Base-by-base conservation (phyloP, 1,140 invertebrate species). In the Uloborus diversus region DNA sequence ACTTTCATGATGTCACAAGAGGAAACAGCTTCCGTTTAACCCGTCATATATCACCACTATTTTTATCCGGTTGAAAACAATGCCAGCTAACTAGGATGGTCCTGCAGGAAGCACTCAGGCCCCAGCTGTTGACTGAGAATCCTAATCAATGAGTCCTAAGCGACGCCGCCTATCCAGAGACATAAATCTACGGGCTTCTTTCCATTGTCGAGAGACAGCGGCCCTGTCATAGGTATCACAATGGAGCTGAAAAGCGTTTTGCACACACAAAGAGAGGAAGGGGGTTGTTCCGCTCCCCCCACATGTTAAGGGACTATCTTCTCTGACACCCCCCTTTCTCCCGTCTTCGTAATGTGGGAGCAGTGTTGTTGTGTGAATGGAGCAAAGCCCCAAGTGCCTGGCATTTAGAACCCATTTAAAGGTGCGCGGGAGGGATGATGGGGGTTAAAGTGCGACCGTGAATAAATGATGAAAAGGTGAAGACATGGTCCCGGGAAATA, bases 381-480 rank as follows among this genome's bases (percentile, higher is more conserved):
- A 32, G 28, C 11, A 30, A 59, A 59, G 9, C 3, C 9, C 25
- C 28, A 13, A 30, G 56, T 59, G 53, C 23, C 32, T 33, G 25
- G 32, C 53, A 23, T 69, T 69, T 69, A 73, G 70, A 73, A 73
- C 62, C 70, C 70, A 49, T 73, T 73, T 62, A 73, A 62, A 51
- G 35, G 53, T 20, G 32, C 9, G 59, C 33, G 59, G 30, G 11
- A 20, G 32, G 20, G 14, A 14, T 7, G 28, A 37, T 35, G 57
- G 37, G 1, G 69, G n/a, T 32, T 56, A 69, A 69, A 71, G 56
- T 37, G 57, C 28, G 62, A 56, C 30, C 53, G 32, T 73, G 56
- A 73, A 73, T 73, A 73, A 73, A 73, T 73, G 35, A 73, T 73
- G 70, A 62, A 73, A 37, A 73, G 70, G 70, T 61, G 70, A 61